phyloP scores from a whole-genome alignment of 1,140 invertebrate species.

The Panonychus citri region DNA sequence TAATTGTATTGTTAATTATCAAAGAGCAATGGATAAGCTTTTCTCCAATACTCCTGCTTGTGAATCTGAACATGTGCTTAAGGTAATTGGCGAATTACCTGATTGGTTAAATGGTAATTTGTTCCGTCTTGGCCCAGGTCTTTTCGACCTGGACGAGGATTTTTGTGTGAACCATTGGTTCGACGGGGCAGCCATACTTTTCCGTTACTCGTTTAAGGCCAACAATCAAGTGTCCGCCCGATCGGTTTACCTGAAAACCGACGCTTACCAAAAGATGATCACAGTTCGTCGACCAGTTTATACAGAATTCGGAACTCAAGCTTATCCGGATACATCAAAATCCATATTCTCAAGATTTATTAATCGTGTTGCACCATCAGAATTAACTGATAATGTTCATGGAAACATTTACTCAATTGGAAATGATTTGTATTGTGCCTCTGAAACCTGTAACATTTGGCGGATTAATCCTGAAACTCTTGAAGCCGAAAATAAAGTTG shows the following conservation, averaged over 20 bases:
- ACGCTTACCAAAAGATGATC: conserved; percentile 22
- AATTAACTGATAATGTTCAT: conserved; percentile 25
- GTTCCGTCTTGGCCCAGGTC: conserved; percentile 27
- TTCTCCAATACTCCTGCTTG: background rate
- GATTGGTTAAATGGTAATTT: conserved; percentile 27
- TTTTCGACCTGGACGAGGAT: conserved; percentile 24
- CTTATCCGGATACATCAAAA: conserved; percentile 23
- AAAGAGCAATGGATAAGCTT: background rate
- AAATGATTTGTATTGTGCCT: conserved; percentile 23
- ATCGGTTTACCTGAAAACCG: conserved; percentile 21
- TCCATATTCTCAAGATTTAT: conserved; percentile 20
- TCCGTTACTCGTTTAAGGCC: conserved; percentile 20
- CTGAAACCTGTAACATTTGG: conserved; percentile 23
- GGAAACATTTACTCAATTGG: conserved; percentile 22
- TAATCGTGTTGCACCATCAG: conserved; percentile 17
- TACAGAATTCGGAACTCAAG: conserved; percentile 25
- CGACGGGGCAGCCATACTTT: conserved; percentile 22
- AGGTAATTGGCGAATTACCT: conserved; percentile 22
- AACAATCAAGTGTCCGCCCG: conserved; percentile 16
- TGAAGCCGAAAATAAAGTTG: conserved; percentile 23
- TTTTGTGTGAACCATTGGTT: conserved; percentile 23
- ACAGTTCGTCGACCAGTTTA: conserved; percentile 19
- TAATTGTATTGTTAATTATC: too few relatives aligned
- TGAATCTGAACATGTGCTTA: background rate
- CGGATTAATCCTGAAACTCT: conserved; percentile 22